A percentile compares a stretch with the other conserved stretches of the same genome.
These are phyloP conservation scores for Agelastica alni DNA, from an alignment of 2,888 invertebrate species.

Conservation along the genomic window DNA sequence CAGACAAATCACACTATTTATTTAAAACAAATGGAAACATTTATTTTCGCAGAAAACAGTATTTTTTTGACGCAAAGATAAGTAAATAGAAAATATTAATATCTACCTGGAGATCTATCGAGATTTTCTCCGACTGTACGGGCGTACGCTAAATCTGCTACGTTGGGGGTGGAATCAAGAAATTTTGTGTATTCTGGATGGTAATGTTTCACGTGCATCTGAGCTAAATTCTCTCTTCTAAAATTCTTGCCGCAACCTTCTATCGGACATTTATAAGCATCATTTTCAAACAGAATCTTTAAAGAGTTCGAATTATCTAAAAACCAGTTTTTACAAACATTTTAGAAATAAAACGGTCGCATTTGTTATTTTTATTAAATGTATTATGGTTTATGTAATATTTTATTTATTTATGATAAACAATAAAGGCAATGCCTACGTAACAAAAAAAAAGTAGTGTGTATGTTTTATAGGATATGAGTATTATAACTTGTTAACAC, in stretches of 20 bases:
- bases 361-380: too few species aligned
- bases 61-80: not conserved
- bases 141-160: slow-evolving; percentile 82
- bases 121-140: slow-evolving; percentile 69
- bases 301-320: slow-evolving; percentile 44
- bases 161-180: slow-evolving; percentile 81
- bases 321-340: too few species aligned
- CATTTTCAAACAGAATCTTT: slow-evolving; percentile 65
- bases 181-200: slow-evolving; percentile 79
- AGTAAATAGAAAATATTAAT: not conserved
- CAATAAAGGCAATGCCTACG: too few species aligned
- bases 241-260: slow-evolving; percentile 87
- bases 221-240: slow-evolving; percentile 85
- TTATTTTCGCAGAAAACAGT: too few species aligned
- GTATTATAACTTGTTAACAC: too few species aligned
- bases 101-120: slow-evolving; percentile 49
- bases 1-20: too few species aligned
- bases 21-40: too few species aligned
- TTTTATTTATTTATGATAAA: too few species aligned
- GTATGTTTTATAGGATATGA: too few species aligned
- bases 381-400: too few species aligned
- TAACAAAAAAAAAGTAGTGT: too few species aligned
- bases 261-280: slow-evolving; percentile 72
- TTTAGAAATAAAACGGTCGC: too few species aligned
- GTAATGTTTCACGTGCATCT: slow-evolving; percentile 95